Conservation (phyloP, 1,140 invertebrate species). For the Anagrus nilaparvatae region DNA sequence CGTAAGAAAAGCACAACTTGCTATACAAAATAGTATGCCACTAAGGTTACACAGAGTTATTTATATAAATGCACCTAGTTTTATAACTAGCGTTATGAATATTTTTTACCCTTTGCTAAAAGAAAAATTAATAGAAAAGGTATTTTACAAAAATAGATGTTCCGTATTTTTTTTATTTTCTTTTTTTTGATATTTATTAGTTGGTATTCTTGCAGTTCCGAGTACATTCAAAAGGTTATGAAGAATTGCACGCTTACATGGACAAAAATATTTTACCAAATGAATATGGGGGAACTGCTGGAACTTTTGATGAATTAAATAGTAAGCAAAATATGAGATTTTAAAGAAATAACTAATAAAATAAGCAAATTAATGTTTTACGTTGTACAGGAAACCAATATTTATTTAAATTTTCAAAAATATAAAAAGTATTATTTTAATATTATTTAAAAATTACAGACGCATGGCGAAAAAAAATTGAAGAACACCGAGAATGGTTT, state of each 20-base stretch:
- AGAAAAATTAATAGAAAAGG: constrained; percentile 35
- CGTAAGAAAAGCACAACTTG: constrained; percentile 33
- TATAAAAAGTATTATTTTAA: constrained; percentile 4
- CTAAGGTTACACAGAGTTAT: constrained; percentile 32
- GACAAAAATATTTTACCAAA: constrained; percentile 39
- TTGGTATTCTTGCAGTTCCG: constrained; percentile 21
- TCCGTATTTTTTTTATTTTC: neutral
- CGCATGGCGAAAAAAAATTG: constrained; percentile 35
- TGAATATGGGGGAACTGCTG: constrained; percentile 43
- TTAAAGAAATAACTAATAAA: constrained; percentile 3
- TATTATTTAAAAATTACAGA: constrained; percentile 26
- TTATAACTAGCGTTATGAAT: constrained; percentile 30
- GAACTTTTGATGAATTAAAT: constrained; percentile 33
- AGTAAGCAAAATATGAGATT: constrained; percentile 29
- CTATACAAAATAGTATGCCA: constrained; percentile 39
- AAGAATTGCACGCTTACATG: constrained; percentile 35
- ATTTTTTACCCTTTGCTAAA: constrained; percentile 38
- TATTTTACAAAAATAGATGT: constrained; percentile 14
- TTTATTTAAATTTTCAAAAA: constrained; percentile 4
- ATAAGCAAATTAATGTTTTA: neutral
- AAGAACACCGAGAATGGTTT: constrained; percentile 39
- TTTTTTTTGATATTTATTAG: neutral
- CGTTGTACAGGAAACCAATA: neutral
- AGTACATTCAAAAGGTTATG: constrained; percentile 26
- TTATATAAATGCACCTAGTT: constrained; percentile 33